phyloP scores from a whole-genome alignment of 2,797 vertebrate genomes.

The Oceanodroma leucorhoa region DNA sequence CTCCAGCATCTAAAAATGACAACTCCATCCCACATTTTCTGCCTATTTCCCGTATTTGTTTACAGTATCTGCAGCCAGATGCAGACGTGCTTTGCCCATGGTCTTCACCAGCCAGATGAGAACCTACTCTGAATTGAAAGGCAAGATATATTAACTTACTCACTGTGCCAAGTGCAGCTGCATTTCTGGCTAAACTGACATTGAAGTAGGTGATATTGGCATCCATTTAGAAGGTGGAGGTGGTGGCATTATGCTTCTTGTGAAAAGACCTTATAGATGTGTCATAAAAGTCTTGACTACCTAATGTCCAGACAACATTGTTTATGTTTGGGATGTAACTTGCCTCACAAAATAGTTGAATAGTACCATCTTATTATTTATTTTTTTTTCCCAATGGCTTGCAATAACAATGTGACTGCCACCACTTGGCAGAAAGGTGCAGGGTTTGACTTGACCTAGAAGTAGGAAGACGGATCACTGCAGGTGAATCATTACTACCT shows the following conservation, averaged over 20 bases:
- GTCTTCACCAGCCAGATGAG: neutral
- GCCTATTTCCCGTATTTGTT: neutral
- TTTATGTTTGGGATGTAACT: neutral
- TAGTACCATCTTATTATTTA: neutral
- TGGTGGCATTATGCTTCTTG: neutral
- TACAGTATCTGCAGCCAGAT: neutral
- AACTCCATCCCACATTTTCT: neutral
- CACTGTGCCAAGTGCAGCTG: neutral
- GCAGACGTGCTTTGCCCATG: neutral
- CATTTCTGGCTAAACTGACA: neutral
- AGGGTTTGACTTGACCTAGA: neutral
- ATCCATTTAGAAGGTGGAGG: neutral
- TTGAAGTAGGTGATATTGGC: neutral
- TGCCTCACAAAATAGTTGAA: neutral
- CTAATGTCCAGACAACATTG: neutral
- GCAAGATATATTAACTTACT: neutral
- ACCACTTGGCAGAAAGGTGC: neutral
- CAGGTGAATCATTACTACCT: neutral
- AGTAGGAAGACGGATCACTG: neutral
- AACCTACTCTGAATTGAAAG: neutral
- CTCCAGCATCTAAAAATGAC: neutral
- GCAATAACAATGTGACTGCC: neutral
- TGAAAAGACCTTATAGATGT: neutral
- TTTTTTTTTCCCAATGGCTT: fast-evolving
- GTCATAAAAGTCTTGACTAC: neutral